Conservation (phyloP, 1,140 invertebrate genomes). For the Eurosta solidaginis region DNA sequence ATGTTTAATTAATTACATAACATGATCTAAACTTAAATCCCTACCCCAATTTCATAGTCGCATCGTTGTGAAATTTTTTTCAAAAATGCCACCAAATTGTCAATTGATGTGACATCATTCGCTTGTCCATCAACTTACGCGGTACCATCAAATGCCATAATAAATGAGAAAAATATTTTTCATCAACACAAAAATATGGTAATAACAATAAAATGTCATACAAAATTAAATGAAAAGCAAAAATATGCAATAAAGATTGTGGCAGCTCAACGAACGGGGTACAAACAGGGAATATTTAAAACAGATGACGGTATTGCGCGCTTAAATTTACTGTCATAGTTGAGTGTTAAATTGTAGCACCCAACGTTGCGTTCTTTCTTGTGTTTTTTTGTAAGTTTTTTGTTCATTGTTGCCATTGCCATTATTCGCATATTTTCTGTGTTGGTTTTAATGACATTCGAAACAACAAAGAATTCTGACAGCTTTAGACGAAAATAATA, state of each 20-base stretch:
- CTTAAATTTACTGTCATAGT: neutral
- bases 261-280: neutral
- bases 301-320: neutral
- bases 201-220: neutral
- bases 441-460: neutral
- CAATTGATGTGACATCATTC: no score
- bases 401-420: neutral
- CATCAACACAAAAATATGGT: slow-evolving; percentile 17
- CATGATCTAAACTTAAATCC: no score
- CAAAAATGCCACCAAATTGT: no score
- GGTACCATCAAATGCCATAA: neutral
- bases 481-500: neutral
- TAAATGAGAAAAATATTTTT: neutral
- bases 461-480: neutral
- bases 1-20: no score
- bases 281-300: neutral
- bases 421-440: slow-evolving; percentile 18
- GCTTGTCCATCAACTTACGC: no score
- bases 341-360: neutral
- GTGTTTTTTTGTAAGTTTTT: no score
- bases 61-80: no score
- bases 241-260: neutral
- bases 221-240: neutral
- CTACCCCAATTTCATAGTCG: no score
- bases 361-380: no score